phyloP scores from a whole-genome alignment of 2,797 vertebrate genomes.

The Borostomias antarcticus region DNA sequence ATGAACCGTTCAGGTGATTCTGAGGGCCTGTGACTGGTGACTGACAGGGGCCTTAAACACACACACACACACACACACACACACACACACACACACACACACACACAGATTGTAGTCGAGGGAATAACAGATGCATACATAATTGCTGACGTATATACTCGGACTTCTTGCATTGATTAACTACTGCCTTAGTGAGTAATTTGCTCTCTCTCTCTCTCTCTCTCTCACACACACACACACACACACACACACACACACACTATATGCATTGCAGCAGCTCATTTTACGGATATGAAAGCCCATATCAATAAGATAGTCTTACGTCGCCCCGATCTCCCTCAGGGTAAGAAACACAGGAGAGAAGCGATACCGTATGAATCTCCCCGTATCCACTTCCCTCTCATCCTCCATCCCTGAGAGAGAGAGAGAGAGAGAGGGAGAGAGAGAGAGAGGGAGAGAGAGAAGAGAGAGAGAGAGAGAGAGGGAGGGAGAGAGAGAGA shows the following conservation, averaged over 20 bases:
- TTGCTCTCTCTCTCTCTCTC: too few relatives aligned
- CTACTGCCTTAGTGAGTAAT: not conserved
- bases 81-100: not conserved
- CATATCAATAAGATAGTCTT: constrained; percentile 27
- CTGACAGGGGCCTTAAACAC: too few relatives aligned
- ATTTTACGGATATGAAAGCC: not conserved
- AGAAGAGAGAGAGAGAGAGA: not conserved
- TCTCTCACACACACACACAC: too few relatives aligned
- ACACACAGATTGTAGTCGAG: too few relatives aligned
- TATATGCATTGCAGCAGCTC: too few relatives aligned
- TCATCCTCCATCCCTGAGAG: constrained; percentile 71
- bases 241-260: too few relatives aligned
- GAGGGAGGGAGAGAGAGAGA: too few relatives aligned
- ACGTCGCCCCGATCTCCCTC: constrained; percentile 88
- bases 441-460: not conserved
- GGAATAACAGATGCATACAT: too few relatives aligned
- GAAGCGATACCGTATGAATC: constrained; percentile 91
- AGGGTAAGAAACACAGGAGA: constrained; percentile 85
- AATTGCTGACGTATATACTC: too few relatives aligned
- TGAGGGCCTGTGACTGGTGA: too few relatives aligned
- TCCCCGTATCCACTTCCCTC: constrained; percentile 76
- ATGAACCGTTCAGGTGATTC: too few relatives aligned
- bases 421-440: not conserved
- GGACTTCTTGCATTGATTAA: too few relatives aligned
- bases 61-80: constrained; percentile 3